phyloP scores from a whole-genome alignment of 1,140 invertebrate genomes.

The Drosophila simulans region DNA sequence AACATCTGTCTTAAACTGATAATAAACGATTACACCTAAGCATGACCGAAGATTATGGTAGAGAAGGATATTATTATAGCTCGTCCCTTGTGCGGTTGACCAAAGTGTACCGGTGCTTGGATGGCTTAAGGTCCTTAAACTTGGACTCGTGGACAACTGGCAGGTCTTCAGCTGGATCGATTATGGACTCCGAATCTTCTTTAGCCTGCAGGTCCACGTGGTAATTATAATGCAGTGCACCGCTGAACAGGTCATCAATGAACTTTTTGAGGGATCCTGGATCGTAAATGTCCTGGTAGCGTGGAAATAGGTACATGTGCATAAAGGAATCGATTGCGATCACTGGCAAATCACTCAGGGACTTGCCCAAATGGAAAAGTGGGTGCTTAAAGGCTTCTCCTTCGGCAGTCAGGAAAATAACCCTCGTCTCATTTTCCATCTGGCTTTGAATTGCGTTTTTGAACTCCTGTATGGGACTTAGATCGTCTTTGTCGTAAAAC shows the following conservation, averaged over 20 bases:
- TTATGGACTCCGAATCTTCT: not conserved
- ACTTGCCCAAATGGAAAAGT: conserved; percentile 38
- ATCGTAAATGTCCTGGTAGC: conserved; percentile 38
- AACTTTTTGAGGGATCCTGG: conserved; percentile 49
- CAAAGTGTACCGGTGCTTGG: conserved; percentile 57
- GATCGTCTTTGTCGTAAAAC: conserved; percentile 40
- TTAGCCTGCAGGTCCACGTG: not conserved
- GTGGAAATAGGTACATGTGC: conserved; percentile 56
- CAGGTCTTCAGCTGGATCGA: not conserved
- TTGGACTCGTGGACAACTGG: conserved; percentile 35
- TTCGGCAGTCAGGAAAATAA: conserved; percentile 49
- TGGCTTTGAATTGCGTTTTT: conserved; percentile 10
- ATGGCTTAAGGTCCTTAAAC: conserved; percentile 52
- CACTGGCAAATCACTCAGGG: conserved; percentile 41
- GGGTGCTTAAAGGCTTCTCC: conserved; percentile 31
- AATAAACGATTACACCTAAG: too few relatives aligned
- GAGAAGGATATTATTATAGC: conserved; percentile 3
- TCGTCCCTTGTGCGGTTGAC: conserved; percentile 36
- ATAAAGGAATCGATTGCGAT: conserved; percentile 54
- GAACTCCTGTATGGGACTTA: conserved; percentile 23
- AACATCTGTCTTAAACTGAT: not conserved
- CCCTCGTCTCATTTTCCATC: conserved; percentile 4
- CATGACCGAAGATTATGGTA: too few relatives aligned
- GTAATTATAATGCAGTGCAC: conserved; percentile 30
- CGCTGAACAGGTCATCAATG: conserved; percentile 16